phyloP scores from a whole-genome alignment of 2,888 invertebrate species.

The Teinopalpus imperialis region DNA sequence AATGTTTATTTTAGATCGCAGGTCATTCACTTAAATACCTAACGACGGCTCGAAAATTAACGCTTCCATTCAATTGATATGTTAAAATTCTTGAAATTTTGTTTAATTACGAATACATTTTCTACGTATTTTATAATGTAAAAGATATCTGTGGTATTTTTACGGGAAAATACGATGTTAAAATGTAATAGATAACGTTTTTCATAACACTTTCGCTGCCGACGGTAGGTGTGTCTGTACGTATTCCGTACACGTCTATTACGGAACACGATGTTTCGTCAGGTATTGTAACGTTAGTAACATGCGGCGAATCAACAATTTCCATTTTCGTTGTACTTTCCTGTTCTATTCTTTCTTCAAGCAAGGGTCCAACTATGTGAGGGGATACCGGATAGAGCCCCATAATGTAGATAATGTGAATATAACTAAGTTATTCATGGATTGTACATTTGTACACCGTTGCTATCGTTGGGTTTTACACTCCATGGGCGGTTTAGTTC shows the following conservation, averaged over 20 bases:
- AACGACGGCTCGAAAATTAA: slow-evolving; percentile 23
- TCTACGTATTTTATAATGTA: slow-evolving; percentile 30
- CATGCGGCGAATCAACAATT: slow-evolving; percentile 55
- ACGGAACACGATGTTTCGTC: slow-evolving; percentile 14
- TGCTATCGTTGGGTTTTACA: slow-evolving; percentile 80
- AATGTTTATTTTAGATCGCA: slow-evolving; percentile 40
- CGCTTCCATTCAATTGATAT: slow-evolving; percentile 1
- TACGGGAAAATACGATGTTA: slow-evolving; percentile 14
- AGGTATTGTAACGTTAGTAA: slow-evolving; percentile 46
- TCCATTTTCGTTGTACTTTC: slow-evolving; percentile 43
- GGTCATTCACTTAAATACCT: slow-evolving; percentile 40
- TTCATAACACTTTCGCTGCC: slow-evolving; percentile 19
- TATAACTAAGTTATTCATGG: slow-evolving; percentile 77
- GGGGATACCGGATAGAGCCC: slow-evolving; percentile 76
- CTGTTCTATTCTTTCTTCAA: slow-evolving; percentile 50
- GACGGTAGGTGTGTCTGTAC: background rate
- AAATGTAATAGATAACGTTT: slow-evolving; percentile 13
- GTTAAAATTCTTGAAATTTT: slow-evolving; percentile 2
- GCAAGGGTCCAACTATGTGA: slow-evolving; percentile 63
- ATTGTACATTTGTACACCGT: slow-evolving; percentile 64
- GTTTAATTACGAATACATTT: slow-evolving; percentile 24
- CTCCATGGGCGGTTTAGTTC: slow-evolving; percentile 64
- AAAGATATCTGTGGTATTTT: slow-evolving; percentile 5
- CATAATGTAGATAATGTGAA: slow-evolving; percentile 80
- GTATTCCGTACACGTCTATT: slow-evolving; percentile 16